Conservation (phyloP, 2,888 invertebrate species). For the Noctua janthina region DNA sequence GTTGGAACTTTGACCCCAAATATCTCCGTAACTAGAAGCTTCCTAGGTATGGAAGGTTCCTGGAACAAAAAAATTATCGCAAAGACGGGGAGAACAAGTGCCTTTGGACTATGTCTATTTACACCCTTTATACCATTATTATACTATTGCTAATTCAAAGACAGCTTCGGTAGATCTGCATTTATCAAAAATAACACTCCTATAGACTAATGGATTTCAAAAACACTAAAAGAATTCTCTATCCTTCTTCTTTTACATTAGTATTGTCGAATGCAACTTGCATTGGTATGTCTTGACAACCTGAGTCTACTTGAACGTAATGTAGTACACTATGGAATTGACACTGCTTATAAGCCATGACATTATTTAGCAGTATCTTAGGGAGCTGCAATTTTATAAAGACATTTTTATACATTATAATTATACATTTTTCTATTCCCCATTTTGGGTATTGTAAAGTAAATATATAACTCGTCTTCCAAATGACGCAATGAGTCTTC, state of each 20-base stretch:
- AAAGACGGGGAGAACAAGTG: no score
- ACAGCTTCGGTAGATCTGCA: conserved; percentile 32
- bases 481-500: conserved; percentile 56
- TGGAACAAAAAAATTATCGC: no score
- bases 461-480: conserved; percentile 54
- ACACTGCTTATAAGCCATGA: not conserved
- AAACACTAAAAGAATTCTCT: not conserved
- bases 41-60: no score
- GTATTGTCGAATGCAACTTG: not conserved
- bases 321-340: not conserved
- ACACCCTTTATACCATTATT: no score
- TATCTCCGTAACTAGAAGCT: no score
- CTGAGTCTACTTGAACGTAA: not conserved
- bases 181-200: conserved; percentile 5
- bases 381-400: conserved; percentile 20
- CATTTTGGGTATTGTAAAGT: conserved; percentile 18
- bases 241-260: not conserved
- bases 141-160: not conserved
- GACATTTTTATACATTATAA: conserved; percentile 14
- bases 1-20: no score
- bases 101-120: no score
- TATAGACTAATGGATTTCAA: not conserved
- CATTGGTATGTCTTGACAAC: not conserved
- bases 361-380: conserved; percentile 7
- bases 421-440: conserved; percentile 7